phyloP scores from a whole-genome alignment of 2,888 invertebrate genomes.

The Luperina nickerlii region DNA sequence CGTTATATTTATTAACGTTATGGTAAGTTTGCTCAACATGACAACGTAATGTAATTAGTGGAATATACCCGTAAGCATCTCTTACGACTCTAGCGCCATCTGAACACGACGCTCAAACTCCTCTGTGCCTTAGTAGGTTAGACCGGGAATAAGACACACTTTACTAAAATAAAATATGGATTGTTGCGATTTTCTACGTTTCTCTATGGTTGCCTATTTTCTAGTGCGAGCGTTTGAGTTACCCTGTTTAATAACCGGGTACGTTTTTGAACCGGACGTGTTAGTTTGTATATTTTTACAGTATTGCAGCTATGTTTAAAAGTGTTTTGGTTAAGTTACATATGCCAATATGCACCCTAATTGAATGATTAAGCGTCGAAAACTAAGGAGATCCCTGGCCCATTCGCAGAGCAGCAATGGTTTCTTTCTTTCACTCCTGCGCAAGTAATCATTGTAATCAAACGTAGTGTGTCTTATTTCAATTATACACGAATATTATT shows the following conservation, averaged over 20 bases:
- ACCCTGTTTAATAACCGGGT: not conserved
- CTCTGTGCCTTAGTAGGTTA: conserved; percentile 59
- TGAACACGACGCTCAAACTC: conserved; percentile 43
- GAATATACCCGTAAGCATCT: conserved; percentile 24
- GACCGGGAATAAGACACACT: conserved; percentile 35
- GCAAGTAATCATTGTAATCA: not conserved
- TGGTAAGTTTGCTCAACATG: conserved; percentile 27
- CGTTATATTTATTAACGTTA: conserved; percentile 22
- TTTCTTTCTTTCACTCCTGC: not conserved
- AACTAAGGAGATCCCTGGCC: not conserved
- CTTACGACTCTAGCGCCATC: conserved; percentile 45
- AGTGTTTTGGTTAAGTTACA: not conserved
- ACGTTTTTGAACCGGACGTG: not conserved
- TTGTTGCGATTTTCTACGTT: not conserved
- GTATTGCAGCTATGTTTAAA: not conserved
- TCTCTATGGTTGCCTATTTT: not conserved
- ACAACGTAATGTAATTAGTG: conserved; percentile 31
- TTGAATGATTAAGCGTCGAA: not conserved
- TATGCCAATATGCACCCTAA: not conserved
- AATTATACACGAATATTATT: conserved; percentile 23
- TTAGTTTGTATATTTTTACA: not conserved
- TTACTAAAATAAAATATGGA: not conserved
- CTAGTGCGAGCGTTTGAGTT: not conserved
- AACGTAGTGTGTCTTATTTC: conserved; percentile 28
- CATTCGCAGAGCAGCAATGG: not conserved